These are phyloP conservation scores for Balaeniceps rex DNA, from an alignment of 2,113 vertebrate species.

Conservation along the genomic window DNA sequence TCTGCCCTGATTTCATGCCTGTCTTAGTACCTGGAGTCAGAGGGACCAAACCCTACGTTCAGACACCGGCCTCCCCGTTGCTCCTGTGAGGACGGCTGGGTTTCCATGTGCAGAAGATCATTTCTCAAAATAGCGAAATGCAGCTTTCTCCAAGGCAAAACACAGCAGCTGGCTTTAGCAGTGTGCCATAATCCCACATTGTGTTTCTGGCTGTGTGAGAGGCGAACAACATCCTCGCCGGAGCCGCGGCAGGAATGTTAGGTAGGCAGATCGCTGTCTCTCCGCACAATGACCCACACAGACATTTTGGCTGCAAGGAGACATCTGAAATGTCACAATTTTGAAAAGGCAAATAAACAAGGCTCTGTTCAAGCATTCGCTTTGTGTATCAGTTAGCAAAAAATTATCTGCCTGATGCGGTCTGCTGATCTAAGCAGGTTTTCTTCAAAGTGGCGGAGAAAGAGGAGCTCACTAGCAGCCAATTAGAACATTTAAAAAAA, in stretches of 20 bases:
- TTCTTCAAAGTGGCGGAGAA: conserved; percentile 36
- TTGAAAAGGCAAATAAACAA: conserved; percentile 51
- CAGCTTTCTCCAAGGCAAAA: not conserved
- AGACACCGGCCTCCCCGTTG: not conserved
- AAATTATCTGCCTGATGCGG: not conserved
- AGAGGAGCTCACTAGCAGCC: conserved; percentile 45
- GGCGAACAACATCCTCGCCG: fast-evolving
- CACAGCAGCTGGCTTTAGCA: not conserved
- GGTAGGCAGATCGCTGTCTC: conserved; percentile 8
- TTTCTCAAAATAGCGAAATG: not conserved
- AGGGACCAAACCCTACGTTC: not conserved
- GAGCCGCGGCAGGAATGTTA: not conserved
- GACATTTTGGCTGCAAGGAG: not conserved
- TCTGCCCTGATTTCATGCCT: not conserved
- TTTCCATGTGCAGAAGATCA: not conserved
- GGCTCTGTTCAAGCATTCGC: not conserved
- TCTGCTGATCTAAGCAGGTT: conserved; percentile 44
- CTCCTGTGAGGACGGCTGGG: fast-evolving
- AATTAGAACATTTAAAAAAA: conserved; percentile 9
- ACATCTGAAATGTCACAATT: conserved; percentile 47
- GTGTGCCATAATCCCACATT: not conserved
- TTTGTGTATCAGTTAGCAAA: conserved; percentile 38
- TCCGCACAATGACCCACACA: not conserved
- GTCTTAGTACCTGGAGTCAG: not conserved
- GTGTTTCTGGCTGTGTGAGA: not conserved